Evolutionary conservation across 2,888 invertebrate species (phyloP), one percentile per base, ranked within the genome.

Genomic region (Frankliniella fusca): DNA sequence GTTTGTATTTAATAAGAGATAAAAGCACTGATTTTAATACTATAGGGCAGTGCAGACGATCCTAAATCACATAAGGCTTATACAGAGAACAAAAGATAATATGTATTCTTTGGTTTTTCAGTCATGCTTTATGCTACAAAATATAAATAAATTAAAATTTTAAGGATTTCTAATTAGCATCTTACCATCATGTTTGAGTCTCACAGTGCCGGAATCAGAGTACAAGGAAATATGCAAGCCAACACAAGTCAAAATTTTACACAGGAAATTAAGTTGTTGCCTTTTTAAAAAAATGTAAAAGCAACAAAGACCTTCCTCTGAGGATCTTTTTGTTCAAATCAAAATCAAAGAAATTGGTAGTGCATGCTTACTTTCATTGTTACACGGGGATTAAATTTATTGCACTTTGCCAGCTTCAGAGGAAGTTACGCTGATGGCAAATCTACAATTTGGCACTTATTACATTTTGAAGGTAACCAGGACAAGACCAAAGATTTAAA

Each of bases 111-210:
- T 76, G 70, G 70, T 76, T 23, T 76, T 27, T 76, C 70, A 76
- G 70, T 76, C 70, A 76, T 76, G 70, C 70, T 76, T 76, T 76
- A 76, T 76, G 70, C 70, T 76, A 76, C 70, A 76, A 76, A 23
- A 27, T 76, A 76, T 27, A 23, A 76, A 27, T 27, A 27, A 76
- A 76, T 23, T 27, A 76, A 76, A 23, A 23, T 27, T 27, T 23
- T 27, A 76, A 23, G 70, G 70, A 76, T 23, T 76, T 27, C 70
- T 76, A 76, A 23, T 27, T 76, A 76, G 70, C 70, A 76, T 76
- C 70, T 76, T 12, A 76, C 70, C 11, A 54, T 23, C 27, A 76
- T 27, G 23, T 27, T 76, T 76, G 70, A 76, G 70, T 76, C 70
- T 76, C 27, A 27, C 11, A 38, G 38, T 38, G 38, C 38, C 38